Base-by-base conservation (phyloP, 2,797 vertebrate genomes). In the Anolis apletophallus region DNA sequence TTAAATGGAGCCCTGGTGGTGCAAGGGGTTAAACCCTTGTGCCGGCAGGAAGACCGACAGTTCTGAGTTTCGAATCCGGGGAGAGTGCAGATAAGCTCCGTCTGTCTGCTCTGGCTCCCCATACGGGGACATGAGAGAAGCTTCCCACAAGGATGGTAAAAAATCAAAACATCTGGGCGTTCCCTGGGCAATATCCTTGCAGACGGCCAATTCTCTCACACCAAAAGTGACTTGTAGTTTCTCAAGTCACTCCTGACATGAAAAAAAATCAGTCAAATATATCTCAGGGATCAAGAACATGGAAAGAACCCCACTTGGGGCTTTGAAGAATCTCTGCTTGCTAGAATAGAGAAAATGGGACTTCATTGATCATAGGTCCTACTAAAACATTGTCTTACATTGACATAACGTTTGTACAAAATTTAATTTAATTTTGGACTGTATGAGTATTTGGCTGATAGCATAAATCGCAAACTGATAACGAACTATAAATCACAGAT, bases 401-500 rank as follows among this genome's bases (percentile, higher is more conserved):
- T 40, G 40, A n/a, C 50, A 81, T 17, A 7, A 52, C 64, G 3
- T 64, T 81, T 81, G 36, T 55, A 34, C 55, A 75, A 55, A n/a
- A 23, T 17, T 82, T 32, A 77, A 67, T n/a, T 46, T 23, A 82
- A 40, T 16, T 88, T 88, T 90, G 40, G 88, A 85, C 87, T 93
- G 87, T 90, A 75, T 89, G 88, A 87, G 88, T 87, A 86, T 23
- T 50, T 74, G 32, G 78, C 76, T 77, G 4, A 84, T 52, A 77
- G 34, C 79, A 83, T 80, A 3, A 85, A 72, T 17, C 89, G 87
- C 87, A 92, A 82, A 93, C 89, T 64, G 90, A 84, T 85, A 93
- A 93, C 90, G 88, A 92, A 90, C 84, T 93, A 93, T 87, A 90
- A 92, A 94, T 91, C 81, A 90, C 91, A 91, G 92, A 93, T 88